Base-by-base conservation (phyloP, 2,888 invertebrate genomes). In the Meganola albula region DNA sequence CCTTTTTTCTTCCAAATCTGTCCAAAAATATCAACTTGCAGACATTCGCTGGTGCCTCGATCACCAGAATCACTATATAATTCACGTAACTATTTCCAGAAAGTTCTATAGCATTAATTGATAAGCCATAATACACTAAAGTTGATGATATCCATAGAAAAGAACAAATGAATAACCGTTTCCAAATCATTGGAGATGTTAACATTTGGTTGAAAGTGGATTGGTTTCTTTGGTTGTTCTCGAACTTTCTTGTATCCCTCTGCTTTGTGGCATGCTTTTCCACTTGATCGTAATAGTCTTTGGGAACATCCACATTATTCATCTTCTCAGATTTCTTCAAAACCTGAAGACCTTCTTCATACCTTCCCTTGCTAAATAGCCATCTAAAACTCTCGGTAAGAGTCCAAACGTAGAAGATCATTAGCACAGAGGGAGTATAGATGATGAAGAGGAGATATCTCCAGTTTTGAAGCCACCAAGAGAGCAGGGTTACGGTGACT, bases 121-220 rank as follows among this genome's bases (percentile, higher is more conserved):
- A 93, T 14, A 95, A 73, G 0, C 95, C 95, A 46, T 93, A 94
- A 66, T 93, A 95, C 4, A 94, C 91, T 36, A 94, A 87, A 2
- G 92, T 91, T 36, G 92, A 93, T 0, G 93, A 90, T 7, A 91
- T 89, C 94, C 94, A 94, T 44, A 93, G 90, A 45, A 93, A 89
- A 1, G 91, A 92, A 40, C 93, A 92, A 13, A 89, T 91, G 25
- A 89, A 63, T 11, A 91, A 64, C 39, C 92, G 77, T 18, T 89
- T 74, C 60, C 90, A 80, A 21, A 92, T 85, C 61, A 87, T 84
- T 1, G 75, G 61, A 0, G 90, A 89, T 7, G 63, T 53, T 0
- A 84, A 39, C 7, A 84, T 45, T 35, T 84, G 82, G 22, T 69
- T 75, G 38, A 85, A 78, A 0, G 80, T 63, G 0, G 83, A 84